phyloP scores from a whole-genome alignment of 2,797 vertebrate genomes.

The Muraenolepis orangiensis region DNA sequence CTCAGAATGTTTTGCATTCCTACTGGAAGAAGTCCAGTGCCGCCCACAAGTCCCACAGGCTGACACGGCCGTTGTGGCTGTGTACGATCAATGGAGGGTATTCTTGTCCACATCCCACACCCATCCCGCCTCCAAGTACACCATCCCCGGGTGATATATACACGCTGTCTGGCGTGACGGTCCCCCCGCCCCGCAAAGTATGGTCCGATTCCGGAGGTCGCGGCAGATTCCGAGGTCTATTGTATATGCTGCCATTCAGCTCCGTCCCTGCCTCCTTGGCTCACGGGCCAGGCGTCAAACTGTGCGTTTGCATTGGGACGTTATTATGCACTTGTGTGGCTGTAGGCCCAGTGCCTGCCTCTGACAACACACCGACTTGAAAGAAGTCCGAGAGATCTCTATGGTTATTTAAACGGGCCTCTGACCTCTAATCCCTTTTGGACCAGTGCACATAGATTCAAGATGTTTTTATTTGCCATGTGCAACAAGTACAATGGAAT shows the following conservation, averaged over 20 bases:
- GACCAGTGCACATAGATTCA: too few species aligned
- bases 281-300: conserved; percentile 11
- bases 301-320: background rate
- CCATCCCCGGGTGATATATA: conserved; percentile 42
- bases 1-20: conserved; percentile 67
- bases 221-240: background rate
- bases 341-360: background rate
- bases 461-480: too few species aligned
- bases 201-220: background rate
- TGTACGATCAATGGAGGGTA: conserved; percentile 64
- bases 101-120: conserved; percentile 44
- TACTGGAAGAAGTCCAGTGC: conserved; percentile 48
- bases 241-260: background rate
- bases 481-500: too few species aligned
- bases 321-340: conserved; percentile 21
- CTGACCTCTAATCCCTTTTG: too few species aligned
- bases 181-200: background rate
- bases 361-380: background rate
- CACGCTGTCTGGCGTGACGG: conserved; percentile 23
- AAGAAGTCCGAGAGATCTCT: background rate
- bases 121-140: conserved; percentile 44
- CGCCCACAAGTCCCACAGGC: conserved; percentile 30
- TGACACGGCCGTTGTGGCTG: conserved; percentile 25
- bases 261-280: background rate
- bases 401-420: background rate